These are phyloP conservation scores for Hermodice carunculata DNA, from an alignment of 2,888 invertebrate species.

Conservation along the genomic window DNA sequence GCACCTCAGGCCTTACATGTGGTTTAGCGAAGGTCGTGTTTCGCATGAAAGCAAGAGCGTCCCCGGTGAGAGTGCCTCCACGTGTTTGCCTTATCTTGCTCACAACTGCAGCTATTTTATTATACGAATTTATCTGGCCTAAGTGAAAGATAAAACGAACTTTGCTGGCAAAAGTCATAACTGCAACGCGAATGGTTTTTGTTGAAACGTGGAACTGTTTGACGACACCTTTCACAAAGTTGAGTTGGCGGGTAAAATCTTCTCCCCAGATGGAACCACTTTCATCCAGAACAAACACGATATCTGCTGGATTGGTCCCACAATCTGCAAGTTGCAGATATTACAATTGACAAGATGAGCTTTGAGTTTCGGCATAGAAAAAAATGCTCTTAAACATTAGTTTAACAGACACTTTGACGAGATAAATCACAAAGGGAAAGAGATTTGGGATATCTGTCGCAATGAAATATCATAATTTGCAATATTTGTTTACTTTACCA, in stretches of 20 bases:
- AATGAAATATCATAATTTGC: too few relatives aligned
- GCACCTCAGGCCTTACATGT: conserved; percentile 4
- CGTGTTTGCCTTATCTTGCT: conserved; percentile 9
- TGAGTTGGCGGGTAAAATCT: conserved; percentile 4
- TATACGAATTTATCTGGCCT: not conserved
- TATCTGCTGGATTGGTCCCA: conserved; percentile 16
- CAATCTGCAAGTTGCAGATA: too few relatives aligned
- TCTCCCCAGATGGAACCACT: conserved; percentile 13
- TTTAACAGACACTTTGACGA: too few relatives aligned
- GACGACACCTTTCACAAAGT: conserved; percentile 10
- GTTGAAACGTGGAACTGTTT: conserved; percentile 1
- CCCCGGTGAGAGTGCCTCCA: conserved; percentile 19
- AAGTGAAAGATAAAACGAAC: not conserved
- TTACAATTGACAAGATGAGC: too few relatives aligned
- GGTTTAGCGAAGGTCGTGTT: conserved; percentile 6
- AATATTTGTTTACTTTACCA: too few relatives aligned
- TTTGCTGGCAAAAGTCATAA: conserved; percentile 9
- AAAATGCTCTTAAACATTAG: too few relatives aligned
- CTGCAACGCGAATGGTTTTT: conserved; percentile 6
- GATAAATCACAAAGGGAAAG: too few relatives aligned
- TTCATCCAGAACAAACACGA: conserved; percentile 23
- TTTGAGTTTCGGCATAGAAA: too few relatives aligned
- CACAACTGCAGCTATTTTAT: not conserved
- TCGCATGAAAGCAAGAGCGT: conserved; percentile 12
- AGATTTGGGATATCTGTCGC: too few relatives aligned